These are phyloP conservation scores for Apteryx owenii DNA, from an alignment of 2,113 vertebrate species.

Conservation along the genomic window DNA sequence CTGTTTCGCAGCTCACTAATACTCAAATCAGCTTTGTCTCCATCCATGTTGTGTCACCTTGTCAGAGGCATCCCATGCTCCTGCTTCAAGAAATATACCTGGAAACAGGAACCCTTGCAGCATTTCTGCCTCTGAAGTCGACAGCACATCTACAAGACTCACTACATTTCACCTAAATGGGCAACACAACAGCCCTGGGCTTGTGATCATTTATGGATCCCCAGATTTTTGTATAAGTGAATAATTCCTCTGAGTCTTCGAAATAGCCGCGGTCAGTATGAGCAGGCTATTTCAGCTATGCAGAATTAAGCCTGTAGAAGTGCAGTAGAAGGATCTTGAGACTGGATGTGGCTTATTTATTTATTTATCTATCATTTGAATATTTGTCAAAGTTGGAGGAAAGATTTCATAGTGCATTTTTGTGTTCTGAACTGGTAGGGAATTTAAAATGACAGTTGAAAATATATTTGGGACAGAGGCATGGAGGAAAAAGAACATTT, in stretches of 20 bases:
- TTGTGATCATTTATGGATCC: background rate
- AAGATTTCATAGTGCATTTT: background rate
- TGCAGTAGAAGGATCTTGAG: background rate
- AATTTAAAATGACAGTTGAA: background rate
- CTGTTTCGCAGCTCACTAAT: background rate
- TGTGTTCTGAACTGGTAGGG: background rate
- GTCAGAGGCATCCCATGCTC: background rate
- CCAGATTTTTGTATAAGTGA: background rate
- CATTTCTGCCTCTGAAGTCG: background rate
- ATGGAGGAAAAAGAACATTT: background rate
- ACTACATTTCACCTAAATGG: background rate
- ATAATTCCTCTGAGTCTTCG: background rate
- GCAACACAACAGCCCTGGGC: background rate
- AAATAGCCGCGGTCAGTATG: background rate
- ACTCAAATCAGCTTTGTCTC: background rate
- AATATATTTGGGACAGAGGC: background rate
- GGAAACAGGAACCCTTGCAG: background rate
- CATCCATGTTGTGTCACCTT: background rate
- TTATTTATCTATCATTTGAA: background rate
- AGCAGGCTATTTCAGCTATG: background rate
- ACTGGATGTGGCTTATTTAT: background rate
- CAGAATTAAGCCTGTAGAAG: background rate
- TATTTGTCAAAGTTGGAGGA: background rate
- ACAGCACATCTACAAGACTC: background rate
- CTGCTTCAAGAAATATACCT: background rate